Percentiles rank a stretch among this genome's conserved stretches.
Conservation (phyloP, 2,797 vertebrate species). For the Pangasius macronema region DNA sequence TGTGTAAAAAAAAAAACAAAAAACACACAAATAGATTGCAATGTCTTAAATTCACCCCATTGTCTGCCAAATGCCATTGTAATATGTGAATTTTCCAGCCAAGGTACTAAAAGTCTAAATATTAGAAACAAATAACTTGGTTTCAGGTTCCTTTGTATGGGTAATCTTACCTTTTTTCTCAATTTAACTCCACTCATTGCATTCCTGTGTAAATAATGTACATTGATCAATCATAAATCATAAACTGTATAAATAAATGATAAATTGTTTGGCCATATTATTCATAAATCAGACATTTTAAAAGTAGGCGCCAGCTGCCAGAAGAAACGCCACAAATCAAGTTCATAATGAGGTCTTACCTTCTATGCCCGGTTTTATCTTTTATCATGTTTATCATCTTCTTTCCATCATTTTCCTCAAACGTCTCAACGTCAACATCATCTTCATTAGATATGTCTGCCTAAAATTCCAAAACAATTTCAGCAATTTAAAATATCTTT, state of each 20-base stretch:
- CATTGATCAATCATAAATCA: not conserved
- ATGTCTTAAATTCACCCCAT: not conserved
- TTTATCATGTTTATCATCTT: slow-evolving; percentile 49
- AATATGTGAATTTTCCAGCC: not conserved
- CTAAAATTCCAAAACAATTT: slow-evolving; percentile 20
- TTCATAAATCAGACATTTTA: not conserved
- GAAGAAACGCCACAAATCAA: not conserved
- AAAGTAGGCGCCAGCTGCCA: not conserved
- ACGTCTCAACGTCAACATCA: slow-evolving; percentile 64
- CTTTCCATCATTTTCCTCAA: slow-evolving; percentile 54
- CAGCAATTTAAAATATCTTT: not conserved
- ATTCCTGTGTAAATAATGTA: slow-evolving; percentile 26
- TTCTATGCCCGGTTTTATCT: not conserved
- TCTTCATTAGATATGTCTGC: slow-evolving; percentile 13
- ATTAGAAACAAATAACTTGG: not conserved
- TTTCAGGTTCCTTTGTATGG: not conserved
- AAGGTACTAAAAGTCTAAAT: not conserved
- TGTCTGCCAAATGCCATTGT: too few species aligned
- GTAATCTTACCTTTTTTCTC: slow-evolving; percentile 7
- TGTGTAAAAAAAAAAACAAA: not conserved
- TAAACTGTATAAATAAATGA: too few species aligned
- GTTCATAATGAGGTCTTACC: not conserved
- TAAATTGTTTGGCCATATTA: not conserved
- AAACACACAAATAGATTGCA: not conserved
- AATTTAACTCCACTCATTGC: not conserved